Base-by-base conservation (phyloP, 1,140 invertebrate genomes). In the Campodea augens region DNA sequence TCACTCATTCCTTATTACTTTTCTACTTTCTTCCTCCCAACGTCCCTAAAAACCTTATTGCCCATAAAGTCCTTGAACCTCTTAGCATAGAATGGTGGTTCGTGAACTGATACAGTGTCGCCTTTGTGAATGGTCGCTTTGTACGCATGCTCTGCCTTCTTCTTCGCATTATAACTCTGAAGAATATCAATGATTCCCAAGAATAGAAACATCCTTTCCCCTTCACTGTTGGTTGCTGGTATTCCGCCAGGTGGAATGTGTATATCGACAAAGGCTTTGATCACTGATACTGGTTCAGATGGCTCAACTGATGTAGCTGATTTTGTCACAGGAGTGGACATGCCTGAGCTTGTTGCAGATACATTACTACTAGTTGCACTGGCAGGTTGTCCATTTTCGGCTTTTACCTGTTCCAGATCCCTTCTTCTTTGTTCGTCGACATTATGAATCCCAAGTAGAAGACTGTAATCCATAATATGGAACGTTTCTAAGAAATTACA, bases 161-260 rank as follows among this genome's bases (percentile, higher is more conserved):
- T 75, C 48, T 65, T 66, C 3, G 74, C 54, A 15, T 69, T 52
- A 53, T 73, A 77, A 45, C 63, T 70, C 57, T 77, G 72, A 24
- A 77, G 58, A 49, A 77, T 76, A 55, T 77, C 73, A 46, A 77
- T 76, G 44, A 77, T 66, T 43, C 74, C 73, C 25, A 77, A 51
- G 55, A 69, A 76, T 22, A 75, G 54, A 19, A 76, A 53, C 3
- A 78, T 54, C 21, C 70, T 55, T 49, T 77, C 74, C 15, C 74
- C 74, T 56, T 69, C 70, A 5, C 59, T 46, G 57, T 73, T 77
- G 38, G 68, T 58, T 3, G 75, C 75, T 18, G 73, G 74, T 44
- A 77, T 73, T 19, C 73, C 74, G 43, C 73, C 74, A 32, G 27
- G 7, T 15, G 27, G 27, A 10, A 32, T 15, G 15, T 15, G 7